These are phyloP conservation scores for Lochmaea crataegi DNA, from an alignment of 2,888 invertebrate species.

Conservation along the genomic window DNA sequence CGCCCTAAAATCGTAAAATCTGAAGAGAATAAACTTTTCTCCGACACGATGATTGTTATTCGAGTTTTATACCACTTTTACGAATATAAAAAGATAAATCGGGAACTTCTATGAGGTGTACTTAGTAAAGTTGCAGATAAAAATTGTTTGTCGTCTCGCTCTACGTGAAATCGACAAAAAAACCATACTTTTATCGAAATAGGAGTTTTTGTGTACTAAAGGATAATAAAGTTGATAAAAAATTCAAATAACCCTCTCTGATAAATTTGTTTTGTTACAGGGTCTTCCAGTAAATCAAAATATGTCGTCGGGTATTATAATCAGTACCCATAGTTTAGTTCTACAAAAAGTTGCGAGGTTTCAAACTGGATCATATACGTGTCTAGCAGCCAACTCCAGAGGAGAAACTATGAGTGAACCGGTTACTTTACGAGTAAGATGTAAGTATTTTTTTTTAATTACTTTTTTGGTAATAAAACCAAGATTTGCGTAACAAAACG, in stretches of 20 bases:
- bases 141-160: neutral
- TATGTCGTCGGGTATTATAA: conserved; percentile 84
- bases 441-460: conserved; percentile 70
- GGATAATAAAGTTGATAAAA: neutral
- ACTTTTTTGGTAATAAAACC: neutral
- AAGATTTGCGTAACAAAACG: neutral
- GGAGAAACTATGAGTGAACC: conserved; percentile 85
- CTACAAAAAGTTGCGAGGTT: conserved; percentile 85
- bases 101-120: neutral
- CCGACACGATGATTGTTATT: conserved; percentile 6
- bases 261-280: conserved; percentile 63
- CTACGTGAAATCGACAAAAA: neutral
- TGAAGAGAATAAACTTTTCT: conserved; percentile 1
- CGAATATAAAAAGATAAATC: neutral
- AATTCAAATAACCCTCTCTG: neutral
- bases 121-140: neutral
- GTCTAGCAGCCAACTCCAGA: conserved; percentile 83
- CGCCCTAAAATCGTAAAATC: conserved; percentile 3
- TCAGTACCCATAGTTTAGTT: conserved; percentile 89
- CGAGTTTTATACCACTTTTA: conserved; percentile 7
- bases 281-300: conserved; percentile 83
- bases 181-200: neutral
- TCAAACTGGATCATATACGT: conserved; percentile 87
- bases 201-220: no score
- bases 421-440: conserved; percentile 83